Evolutionary conservation across 2,113 vertebrate species (phyloP).

Genomic region (Misgurnus mizolepis): DNA sequence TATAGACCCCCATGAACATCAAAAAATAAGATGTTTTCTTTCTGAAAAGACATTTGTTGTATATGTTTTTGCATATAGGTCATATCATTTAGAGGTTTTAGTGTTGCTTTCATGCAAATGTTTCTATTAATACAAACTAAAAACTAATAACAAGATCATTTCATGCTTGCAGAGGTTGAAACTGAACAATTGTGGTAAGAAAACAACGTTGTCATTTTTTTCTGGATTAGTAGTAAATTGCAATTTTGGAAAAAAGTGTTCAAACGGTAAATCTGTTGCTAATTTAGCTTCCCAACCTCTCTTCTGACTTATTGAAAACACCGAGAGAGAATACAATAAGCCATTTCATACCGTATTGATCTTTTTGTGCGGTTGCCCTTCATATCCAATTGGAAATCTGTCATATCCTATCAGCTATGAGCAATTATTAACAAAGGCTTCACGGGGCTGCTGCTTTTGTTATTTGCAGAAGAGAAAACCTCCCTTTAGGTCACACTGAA

Average conservation of each 20-base stretch:
- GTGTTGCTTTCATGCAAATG: neutral
- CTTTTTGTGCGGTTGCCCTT: slow-evolving; percentile 73
- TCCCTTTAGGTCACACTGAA: slow-evolving; percentile 6
- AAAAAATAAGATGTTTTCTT: no score
- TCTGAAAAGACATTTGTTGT: no score
- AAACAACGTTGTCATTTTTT: no score
- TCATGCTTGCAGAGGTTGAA: no score
- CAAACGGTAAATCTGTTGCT: neutral
- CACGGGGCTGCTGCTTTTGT: neutral
- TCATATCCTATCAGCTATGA: slow-evolving; percentile 55
- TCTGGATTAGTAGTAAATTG: no score
- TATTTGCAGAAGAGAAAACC: neutral
- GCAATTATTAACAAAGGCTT: neutral
- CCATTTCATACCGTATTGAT: slow-evolving; percentile 68
- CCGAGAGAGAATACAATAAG: slow-evolving; percentile 59
- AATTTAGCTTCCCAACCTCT: slow-evolving; percentile 55
- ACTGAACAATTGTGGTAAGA: no score
- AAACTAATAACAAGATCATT: no score
- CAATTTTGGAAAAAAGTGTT: no score
- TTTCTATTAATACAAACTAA: no score
- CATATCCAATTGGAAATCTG: slow-evolving; percentile 73
- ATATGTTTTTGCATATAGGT: no score
- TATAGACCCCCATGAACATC: no score
- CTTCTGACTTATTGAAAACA: slow-evolving; percentile 69
- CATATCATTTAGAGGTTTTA: neutral